phyloP scores from a whole-genome alignment of 2,888 invertebrate genomes.

The Scelioninae gen. 1 region DNA sequence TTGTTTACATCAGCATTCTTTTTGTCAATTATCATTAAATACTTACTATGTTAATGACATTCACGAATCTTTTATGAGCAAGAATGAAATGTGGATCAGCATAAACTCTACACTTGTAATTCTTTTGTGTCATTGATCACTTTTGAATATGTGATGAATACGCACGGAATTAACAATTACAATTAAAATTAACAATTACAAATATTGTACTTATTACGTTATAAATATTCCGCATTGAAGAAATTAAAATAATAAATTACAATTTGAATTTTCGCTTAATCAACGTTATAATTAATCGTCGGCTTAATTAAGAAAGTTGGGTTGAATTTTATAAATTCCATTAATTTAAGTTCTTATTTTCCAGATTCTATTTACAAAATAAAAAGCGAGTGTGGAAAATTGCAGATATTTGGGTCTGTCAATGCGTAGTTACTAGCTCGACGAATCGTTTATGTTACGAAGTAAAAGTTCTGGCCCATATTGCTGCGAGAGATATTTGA shows the following conservation, averaged over 20 bases:
- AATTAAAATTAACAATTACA: conserved; percentile 32
- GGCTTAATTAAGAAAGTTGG: neutral
- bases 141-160: conserved; percentile 23
- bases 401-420: neutral
- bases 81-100: conserved; percentile 27
- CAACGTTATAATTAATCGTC: conserved; percentile 7
- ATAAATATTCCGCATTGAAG: neutral
- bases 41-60: conserved; percentile 15
- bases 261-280: conserved; percentile 1
- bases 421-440: neutral
- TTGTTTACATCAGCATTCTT: neutral
- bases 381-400: neutral
- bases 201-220: conserved; percentile 5
- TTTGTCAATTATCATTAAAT: conserved; percentile 23
- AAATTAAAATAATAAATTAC: neutral
- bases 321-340: neutral
- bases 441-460: conserved; percentile 29
- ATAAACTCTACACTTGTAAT: conserved; percentile 32
- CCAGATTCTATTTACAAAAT: neutral
- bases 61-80: conserved; percentile 24
- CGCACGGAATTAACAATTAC: conserved; percentile 23
- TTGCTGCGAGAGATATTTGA: conserved; percentile 44
- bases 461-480: conserved; percentile 41
- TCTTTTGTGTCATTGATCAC: conserved; percentile 37
- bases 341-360: neutral